Base-by-base conservation (phyloP, 2,888 invertebrate species). In the Himalopsyche anomala region DNA sequence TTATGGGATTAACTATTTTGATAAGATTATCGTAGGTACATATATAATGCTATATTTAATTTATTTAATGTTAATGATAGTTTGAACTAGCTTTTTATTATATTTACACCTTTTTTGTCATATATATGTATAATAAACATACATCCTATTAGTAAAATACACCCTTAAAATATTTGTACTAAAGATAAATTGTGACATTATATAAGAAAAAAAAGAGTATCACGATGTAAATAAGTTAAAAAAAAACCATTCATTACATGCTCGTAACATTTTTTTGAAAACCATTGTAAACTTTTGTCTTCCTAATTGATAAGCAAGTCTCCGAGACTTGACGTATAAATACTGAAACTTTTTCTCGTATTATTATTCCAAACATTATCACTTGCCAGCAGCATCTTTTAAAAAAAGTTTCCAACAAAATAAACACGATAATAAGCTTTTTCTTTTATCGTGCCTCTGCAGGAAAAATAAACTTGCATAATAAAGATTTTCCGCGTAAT, bases 291-390 rank as follows among this genome's bases (percentile, higher is more conserved):
- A 62, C 5, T 62, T 62, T 28, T 62, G 62, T 62, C 62, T 62
- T 19, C 62, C 28, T 62, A 62, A 62, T 62, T 62, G 62, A 62
- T 62, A 62, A 62, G 62, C 62, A 19, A 62, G 62, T 62, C 15
- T 15, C 62, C 2, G 19, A 62, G 62, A 62, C 62, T 62, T 62
- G n/a, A 62, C 28, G 28, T 62, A 62, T 62, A 62, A 62, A 62
- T 62, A 62, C 62, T 28, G 62, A 62, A 62, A 62, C 19, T 62
- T 62, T 62, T 62, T 19, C 62, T 62, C 28, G 2, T 28, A 62
- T 62, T 62, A 62, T 62, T 62, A 62, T 62, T 62, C 62, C 62
- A 62, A 62, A 62, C 62, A 62, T 62, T 62, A 62, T 62, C 62
- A 62, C 62, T 62, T 62, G 62, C 62, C 62, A 62, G 19, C 62